Conservation (phyloP, 2,888 invertebrate species). For the Idaea dimidiata region DNA sequence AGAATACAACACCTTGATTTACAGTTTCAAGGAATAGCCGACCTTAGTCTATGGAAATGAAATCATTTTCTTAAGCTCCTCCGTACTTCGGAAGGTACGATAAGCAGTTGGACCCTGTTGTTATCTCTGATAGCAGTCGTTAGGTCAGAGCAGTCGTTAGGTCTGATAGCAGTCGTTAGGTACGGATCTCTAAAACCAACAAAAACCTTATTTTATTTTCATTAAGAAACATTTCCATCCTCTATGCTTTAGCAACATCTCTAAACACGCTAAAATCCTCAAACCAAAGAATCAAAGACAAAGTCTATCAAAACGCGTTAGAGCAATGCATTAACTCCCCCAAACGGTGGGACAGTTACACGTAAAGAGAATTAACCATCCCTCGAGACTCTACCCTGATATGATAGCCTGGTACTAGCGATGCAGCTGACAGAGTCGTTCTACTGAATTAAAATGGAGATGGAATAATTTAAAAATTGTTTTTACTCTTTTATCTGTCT, state of each 20-base stretch:
- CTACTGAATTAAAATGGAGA: background rate
- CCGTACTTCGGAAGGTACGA: too few species aligned
- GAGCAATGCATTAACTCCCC: conserved; percentile 27
- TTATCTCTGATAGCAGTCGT: too few species aligned
- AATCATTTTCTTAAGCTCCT: too few species aligned
- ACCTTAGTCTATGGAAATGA: too few species aligned
- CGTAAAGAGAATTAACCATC: conserved; percentile 51
- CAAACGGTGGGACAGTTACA: conserved; percentile 41
- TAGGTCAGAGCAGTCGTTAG: too few species aligned
- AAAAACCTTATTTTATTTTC: background rate
- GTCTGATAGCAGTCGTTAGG: too few species aligned
- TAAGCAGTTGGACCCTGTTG: too few species aligned
- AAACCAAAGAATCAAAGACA: conserved; percentile 3
- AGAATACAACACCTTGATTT: too few species aligned
- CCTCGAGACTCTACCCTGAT: conserved; percentile 30
- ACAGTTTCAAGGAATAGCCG: too few species aligned
- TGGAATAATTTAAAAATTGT: too few species aligned
- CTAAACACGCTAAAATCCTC: background rate
- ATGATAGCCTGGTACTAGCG: conserved; percentile 3
- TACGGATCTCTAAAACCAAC: too few species aligned
- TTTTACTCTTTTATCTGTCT: too few species aligned
- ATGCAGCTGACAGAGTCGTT: background rate
- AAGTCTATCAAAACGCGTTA: conserved; percentile 14
- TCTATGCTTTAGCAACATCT: background rate
- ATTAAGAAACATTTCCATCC: background rate